Percentiles rank a stretch among this genome's conserved stretches.
phyloP scores from a whole-genome alignment of 1,140 invertebrate species.

The Lepidurus couesii region DNA sequence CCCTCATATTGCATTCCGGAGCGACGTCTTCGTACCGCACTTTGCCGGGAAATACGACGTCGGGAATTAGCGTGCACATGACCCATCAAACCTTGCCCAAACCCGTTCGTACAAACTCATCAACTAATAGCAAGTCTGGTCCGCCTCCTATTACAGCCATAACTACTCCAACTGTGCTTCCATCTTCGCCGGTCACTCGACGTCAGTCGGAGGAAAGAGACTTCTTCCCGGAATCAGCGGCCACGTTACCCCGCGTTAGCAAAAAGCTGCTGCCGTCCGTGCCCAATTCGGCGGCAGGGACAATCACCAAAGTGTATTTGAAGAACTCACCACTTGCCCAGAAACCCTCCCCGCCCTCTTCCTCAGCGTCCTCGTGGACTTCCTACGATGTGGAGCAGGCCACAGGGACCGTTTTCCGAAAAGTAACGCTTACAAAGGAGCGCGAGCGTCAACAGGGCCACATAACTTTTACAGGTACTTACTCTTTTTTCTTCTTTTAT shows the following conservation, averaged over 20 bases:
- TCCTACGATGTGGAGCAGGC: constrained; percentile 44
- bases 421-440: constrained; percentile 47
- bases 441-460: constrained; percentile 24
- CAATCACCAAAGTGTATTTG: background rate
- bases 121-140: constrained; percentile 5
- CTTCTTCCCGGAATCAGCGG: constrained; percentile 24
- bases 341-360: background rate
- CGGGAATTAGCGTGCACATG: constrained; percentile 7
- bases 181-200: background rate
- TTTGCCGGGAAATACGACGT: background rate
- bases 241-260: constrained; percentile 27
- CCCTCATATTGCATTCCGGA: background rate
- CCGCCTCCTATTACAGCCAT: background rate
- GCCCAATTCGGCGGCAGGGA: background rate
- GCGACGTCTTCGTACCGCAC: background rate
- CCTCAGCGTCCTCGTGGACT: constrained; percentile 36
- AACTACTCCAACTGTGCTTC: background rate
- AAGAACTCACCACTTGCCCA: constrained; percentile 25
- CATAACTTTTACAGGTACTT: background rate
- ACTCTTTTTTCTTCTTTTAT: background rate
- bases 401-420: constrained; percentile 48
- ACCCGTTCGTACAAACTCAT: background rate
- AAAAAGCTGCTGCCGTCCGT: background rate
- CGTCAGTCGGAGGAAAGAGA: constrained; percentile 9
- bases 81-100: background rate